Evolutionary conservation across 2,797 vertebrate genomes (phyloP).

Genomic region (Lateolabrax maculatus): DNA sequence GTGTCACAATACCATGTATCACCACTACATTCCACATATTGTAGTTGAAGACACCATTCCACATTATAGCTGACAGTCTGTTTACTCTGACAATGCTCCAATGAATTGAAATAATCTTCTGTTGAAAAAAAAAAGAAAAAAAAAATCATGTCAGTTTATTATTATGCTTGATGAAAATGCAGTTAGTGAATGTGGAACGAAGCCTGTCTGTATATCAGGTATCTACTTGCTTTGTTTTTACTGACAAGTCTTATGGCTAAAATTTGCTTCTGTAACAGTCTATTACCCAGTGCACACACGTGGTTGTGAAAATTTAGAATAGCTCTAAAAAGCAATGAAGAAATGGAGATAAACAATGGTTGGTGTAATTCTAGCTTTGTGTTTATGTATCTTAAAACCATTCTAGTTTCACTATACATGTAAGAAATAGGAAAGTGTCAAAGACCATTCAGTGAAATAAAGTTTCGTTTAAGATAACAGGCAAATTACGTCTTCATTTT

Average conservation of each 20-base stretch:
- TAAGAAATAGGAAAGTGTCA: conserved; percentile 98
- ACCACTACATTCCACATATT: conserved; percentile 91
- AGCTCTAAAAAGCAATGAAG: conserved; percentile 87
- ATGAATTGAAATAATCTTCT: conserved; percentile 87
- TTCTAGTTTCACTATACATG: conserved; percentile 96
- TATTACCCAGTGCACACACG: conserved; percentile 97
- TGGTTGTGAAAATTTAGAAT: conserved; percentile 99
- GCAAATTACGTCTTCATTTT: conserved; percentile 75
- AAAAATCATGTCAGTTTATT: conserved; percentile 79
- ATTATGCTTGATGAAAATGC: conserved; percentile 95
- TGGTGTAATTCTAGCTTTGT: conserved; percentile 97
- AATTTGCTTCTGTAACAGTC: conserved; percentile 97
- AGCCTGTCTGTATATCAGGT: conserved; percentile 99
- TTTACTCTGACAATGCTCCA: conserved; percentile 90
- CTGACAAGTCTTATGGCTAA: conserved; percentile 98
- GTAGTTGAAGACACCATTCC: conserved; percentile 90
- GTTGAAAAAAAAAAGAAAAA: conserved; percentile 65
- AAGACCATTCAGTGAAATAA: conserved; percentile 97
- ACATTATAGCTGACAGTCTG: conserved; percentile 87
- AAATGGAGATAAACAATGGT: conserved; percentile 92
- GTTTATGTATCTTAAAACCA: conserved; percentile 97
- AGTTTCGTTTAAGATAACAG: conserved; percentile 88
- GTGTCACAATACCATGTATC: conserved; percentile 88
- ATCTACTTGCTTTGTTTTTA: conserved; percentile 97
- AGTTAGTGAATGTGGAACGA: conserved; percentile 97